These are phyloP conservation scores for Amblyopsis rosae DNA, from an alignment of 2,113 vertebrate genomes.

Conservation along the genomic window DNA sequence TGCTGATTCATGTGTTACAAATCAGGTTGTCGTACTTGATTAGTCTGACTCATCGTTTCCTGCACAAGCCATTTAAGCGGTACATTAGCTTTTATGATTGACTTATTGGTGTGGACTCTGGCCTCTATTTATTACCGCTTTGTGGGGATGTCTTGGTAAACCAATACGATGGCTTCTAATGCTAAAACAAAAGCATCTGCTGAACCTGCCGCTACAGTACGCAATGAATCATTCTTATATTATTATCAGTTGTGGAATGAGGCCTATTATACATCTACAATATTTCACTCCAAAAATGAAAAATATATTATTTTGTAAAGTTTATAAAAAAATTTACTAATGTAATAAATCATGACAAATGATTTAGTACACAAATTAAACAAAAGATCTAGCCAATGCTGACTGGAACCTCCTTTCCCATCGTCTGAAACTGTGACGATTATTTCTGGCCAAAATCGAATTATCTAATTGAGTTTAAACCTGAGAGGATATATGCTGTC, in stretches of 20 bases:
- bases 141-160: slow-evolving; percentile 30
- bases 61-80: slow-evolving; percentile 14
- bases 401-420: not conserved
- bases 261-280: not conserved
- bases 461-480: too few relatives aligned
- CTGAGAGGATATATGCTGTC: too few relatives aligned
- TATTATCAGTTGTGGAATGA: too few relatives aligned
- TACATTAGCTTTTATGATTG: slow-evolving; percentile 52
- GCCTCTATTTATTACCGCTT: slow-evolving; percentile 44
- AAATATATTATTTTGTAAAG: not conserved
- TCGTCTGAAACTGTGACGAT: not conserved
- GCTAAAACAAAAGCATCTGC: slow-evolving; percentile 10
- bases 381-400: too few relatives aligned
- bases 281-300: not conserved
- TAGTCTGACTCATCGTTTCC: slow-evolving; percentile 37
- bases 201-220: not conserved
- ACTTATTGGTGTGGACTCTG: slow-evolving; percentile 55
- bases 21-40: slow-evolving; percentile 11
- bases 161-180: slow-evolving; percentile 26
- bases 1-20: slow-evolving; percentile 9
- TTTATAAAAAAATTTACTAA: not conserved
- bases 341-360: not conserved
- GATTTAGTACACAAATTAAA: not conserved
- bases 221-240: too few relatives aligned
- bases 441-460: too few relatives aligned